Conservation (phyloP, 2,888 invertebrate species). For the Unio pictorum region DNA sequence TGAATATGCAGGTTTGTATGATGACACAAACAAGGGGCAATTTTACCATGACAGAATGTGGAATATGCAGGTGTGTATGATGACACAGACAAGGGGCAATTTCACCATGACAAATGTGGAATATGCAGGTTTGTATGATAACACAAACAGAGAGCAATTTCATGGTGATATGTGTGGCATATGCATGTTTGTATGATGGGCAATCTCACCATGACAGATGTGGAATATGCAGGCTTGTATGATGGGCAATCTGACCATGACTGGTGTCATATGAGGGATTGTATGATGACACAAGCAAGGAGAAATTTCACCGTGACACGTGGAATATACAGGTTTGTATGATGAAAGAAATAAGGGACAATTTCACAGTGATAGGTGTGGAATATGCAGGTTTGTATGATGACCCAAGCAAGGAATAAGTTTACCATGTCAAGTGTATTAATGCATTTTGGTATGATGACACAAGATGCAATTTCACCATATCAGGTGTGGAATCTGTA, state of each 20-base stretch:
- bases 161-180: not conserved
- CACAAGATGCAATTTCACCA: too few relatives aligned
- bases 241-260: too few relatives aligned
- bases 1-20: too few relatives aligned
- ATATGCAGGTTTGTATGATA: conserved; percentile 79
- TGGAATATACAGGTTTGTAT: conserved; percentile 76
- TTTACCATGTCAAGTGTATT: not conserved
- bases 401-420: not conserved
- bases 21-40: too few relatives aligned
- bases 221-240: too few relatives aligned
- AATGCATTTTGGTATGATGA: too few relatives aligned
- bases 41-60: too few relatives aligned
- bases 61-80: conserved; percentile 81
- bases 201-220: too few relatives aligned
- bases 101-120: conserved; percentile 91
- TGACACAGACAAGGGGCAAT: conserved; percentile 90
- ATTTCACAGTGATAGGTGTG: conserved; percentile 91
- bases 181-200: conserved; percentile 80
- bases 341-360: conserved; percentile 92
- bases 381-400: conserved; percentile 81
- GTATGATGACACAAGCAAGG: too few relatives aligned
- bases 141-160: not conserved
- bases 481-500: too few relatives aligned
- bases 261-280: too few relatives aligned
- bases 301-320: too few relatives aligned